Evolutionary conservation across 2,888 invertebrate genomes (phyloP).

Genomic region (Drosophila imparisetae): DNA sequence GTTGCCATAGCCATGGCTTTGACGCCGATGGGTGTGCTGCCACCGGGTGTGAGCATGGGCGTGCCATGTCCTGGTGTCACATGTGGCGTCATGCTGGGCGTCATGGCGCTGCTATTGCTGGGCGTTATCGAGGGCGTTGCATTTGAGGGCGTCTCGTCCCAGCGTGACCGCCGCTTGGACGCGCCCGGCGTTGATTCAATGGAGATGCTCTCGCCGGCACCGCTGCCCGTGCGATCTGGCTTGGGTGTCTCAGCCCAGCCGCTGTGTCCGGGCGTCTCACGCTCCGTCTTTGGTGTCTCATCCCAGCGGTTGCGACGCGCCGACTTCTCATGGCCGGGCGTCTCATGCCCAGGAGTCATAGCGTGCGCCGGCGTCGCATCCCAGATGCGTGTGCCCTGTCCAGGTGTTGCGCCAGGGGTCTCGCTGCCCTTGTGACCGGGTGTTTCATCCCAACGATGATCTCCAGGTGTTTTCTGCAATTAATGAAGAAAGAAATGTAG

Average conservation of each 20-base stretch:
- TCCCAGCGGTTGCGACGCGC: slow-evolving; percentile 98
- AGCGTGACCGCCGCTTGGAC: slow-evolving; percentile 97
- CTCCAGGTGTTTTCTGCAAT: slow-evolving; percentile 89
- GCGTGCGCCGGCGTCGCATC: slow-evolving; percentile 98
- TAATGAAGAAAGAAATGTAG: too few species aligned
- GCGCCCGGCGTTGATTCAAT: slow-evolving; percentile 97
- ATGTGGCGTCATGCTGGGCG: slow-evolving; percentile 91
- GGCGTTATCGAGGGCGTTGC: slow-evolving; percentile 91
- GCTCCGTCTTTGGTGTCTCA: slow-evolving; percentile 98
- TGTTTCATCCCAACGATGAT: slow-evolving; percentile 97
- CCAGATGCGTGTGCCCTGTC: slow-evolving; percentile 95
- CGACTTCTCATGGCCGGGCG: slow-evolving; percentile 91
- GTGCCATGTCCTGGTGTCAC: slow-evolving; percentile 90
- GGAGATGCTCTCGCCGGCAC: slow-evolving; percentile 89
- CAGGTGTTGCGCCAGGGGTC: slow-evolving; percentile 96
- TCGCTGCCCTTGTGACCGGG: slow-evolving; percentile 93
- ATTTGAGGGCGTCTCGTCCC: slow-evolving; percentile 98
- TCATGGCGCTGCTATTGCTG: slow-evolving; percentile 85
- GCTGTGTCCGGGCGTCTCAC: slow-evolving; percentile 98
- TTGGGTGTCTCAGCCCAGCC: slow-evolving; percentile 99
- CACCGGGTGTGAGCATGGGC: slow-evolving; percentile 91
- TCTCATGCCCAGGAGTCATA: slow-evolving; percentile 94
- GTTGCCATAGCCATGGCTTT: slow-evolving; percentile 99
- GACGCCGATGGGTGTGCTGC: slow-evolving; percentile 93
- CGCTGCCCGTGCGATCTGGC: slow-evolving; percentile 93